Base-by-base conservation (phyloP, 1,140 invertebrate species). In the Centruroides sculpturatus region DNA sequence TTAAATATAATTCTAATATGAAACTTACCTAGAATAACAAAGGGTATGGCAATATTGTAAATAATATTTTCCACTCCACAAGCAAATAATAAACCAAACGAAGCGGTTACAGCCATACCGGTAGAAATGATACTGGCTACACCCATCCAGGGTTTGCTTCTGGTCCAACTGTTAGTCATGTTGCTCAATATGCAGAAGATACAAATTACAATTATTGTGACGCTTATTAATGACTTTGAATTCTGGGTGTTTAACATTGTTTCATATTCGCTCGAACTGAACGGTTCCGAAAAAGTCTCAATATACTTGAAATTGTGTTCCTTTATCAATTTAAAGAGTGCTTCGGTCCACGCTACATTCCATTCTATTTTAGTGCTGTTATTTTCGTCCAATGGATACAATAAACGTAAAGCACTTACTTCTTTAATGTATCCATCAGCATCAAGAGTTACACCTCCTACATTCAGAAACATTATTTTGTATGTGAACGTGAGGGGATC, bases 11-110 rank as follows among this genome's bases (percentile, higher is more conserved):
- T 41, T 6, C 8, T 41, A 41, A 6, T 8, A 8, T 0, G 41
- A 6, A 6, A 6, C 82, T 85, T 80, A 95, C 92, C 91, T 63
- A 95, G 85, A 83, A 94, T 91, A 51, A 96, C 80, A 70, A 95
- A 94, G 5, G 92, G 92, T 3, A 91, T 90, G 0, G 91, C 89
- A 57, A 94, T 80, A 74, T 94, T 93, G 61, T 96, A 89, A n/a
- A 89, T 90, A 67, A 95, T 95, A 73, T 95, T 95, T 62, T 89
- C 85, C 47, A 92, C 82, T 7, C 89, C 90, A 54, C 85, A 78
- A 74, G 93, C 92, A 72, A 91, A 86, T 60, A 91, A 85, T 54
- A 90, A 75, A 47, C 93, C 92, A 68, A 96, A 95, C 0, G 90
- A 89, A 3, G 88, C 86, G 0, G 84, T 73, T 0, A 90, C 93